Evolutionary conservation across 1,140 invertebrate genomes (phyloP), one percentile per base, ranked within the genome.

Genomic region (Trypoxylus dichotomus): DNA sequence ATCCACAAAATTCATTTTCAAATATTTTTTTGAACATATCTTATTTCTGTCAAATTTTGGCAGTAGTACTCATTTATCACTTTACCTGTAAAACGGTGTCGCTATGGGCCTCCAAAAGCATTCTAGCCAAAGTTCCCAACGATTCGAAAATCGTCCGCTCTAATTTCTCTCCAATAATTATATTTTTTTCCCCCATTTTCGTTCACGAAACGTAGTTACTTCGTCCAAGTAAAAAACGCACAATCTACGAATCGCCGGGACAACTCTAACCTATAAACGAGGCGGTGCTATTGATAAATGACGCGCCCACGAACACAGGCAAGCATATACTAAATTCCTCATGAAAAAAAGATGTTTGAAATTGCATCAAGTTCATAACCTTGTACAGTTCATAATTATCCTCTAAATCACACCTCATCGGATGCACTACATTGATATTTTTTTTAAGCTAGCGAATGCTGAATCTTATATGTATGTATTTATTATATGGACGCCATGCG

Each of bases 151-250:
- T 81, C 29, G 63, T 47, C 24, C 75, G 58, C 63, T 81, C 79
- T 15, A 80, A 54, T 42, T 81, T 77, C 43, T 79, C 79, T 11
- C 80, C 80, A n/a, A 63, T 27, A 19, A 81, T 29, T 37, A 81
- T 75, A 76, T 81, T 81, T 29, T 54, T 71, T 73, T 74, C 68
- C 11, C 43, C 25, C 74, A 78, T 84, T 79, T 54, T 88, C 79
- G n/a, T 27, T 68, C 24, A 24, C 21, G 10, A 68, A 1, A 68
- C 19, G 60, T 29, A 13, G 5, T 15, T 27, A 60, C 42, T 60
- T 60, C n/a, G 58, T 11, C 21, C 24, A 15, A 68, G n/a, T 54
- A 68, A n/a, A n/a, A n/a, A 24, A 68, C 21, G 21, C 7, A 68
- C 60, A 27, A 60, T 24, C 15, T 19, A 60, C 8, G 58, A 10